A percentile compares a stretch with the other conserved stretches of the same genome.
These are phyloP conservation scores for Drosophila guanche DNA, from an alignment of 1,140 invertebrate species.

Conservation along the genomic window DNA sequence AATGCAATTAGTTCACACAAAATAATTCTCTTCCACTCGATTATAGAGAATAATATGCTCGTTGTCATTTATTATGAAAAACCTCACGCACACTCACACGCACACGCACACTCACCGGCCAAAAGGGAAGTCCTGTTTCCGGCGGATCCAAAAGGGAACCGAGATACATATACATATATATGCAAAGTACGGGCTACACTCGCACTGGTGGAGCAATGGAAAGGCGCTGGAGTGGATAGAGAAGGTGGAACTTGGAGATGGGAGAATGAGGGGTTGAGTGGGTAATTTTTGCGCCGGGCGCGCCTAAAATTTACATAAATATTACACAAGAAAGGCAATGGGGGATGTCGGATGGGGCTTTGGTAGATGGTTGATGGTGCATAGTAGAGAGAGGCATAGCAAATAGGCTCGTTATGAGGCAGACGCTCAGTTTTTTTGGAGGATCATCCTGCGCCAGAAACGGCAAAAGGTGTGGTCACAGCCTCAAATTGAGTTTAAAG, in stretches of 20 bases:
- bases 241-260: too few relatives aligned
- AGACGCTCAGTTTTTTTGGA: conserved; percentile 6
- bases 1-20: conserved; percentile 83
- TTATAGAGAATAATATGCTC: conserved; percentile 77
- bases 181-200: conserved; percentile 5
- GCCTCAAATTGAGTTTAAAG: conserved; percentile 52
- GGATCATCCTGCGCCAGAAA: conserved; percentile 50
- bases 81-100: conserved; percentile 24
- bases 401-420: conserved; percentile 74
- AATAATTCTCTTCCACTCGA: conserved; percentile 82
- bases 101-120: conserved; percentile 1
- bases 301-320: conserved; percentile 69
- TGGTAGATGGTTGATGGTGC: conserved; percentile 24
- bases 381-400: conserved; percentile 50
- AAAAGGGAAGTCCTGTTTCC: conserved; percentile 1
- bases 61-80: conserved; percentile 69
- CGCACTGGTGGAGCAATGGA: conserved; percentile 2
- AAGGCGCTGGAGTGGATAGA: neutral
- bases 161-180: conserved; percentile 67
- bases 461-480: conserved; percentile 69
- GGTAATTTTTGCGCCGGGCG: conserved; percentile 57
- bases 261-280: too few relatives aligned
- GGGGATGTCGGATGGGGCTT: conserved; percentile 14
- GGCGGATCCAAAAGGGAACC: conserved; percentile 1
- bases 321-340: conserved; percentile 61